Conservation (phyloP, 2,797 vertebrate species). For the Melanotaenia maccullochi region DNA sequence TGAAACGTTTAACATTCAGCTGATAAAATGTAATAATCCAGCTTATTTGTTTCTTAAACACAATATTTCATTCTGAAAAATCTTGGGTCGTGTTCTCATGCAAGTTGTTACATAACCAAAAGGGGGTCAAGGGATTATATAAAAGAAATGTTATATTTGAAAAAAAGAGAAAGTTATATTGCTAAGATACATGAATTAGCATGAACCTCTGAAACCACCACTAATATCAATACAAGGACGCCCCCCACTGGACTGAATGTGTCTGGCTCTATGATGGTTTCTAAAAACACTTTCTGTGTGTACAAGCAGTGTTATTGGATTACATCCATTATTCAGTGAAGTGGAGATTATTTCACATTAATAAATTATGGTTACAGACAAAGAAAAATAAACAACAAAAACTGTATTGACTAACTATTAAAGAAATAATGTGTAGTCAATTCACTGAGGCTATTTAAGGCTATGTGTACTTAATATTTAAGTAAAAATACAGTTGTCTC, state of each 20-base stretch:
- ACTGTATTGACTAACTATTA: no score
- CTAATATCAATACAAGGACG: conserved; percentile 55
- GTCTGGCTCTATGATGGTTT: not conserved
- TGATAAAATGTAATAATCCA: not conserved
- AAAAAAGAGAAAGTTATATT: not conserved
- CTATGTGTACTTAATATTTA: no score
- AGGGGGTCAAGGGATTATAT: not conserved
- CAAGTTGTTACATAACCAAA: no score
- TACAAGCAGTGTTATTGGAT: not conserved
- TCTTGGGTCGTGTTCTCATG: not conserved
- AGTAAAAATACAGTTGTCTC: no score
- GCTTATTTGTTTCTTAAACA: not conserved
- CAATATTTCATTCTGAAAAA: not conserved
- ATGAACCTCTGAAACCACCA: not conserved
- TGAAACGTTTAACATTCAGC: not conserved
- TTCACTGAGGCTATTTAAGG: no score
- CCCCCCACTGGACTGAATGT: conserved; percentile 57
- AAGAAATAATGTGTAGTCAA: no score
- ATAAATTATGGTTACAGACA: no score
- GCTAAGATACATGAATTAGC: not conserved
- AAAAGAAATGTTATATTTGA: not conserved
- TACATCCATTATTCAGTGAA: not conserved
- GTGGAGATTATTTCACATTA: not conserved
- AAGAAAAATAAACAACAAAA: no score
- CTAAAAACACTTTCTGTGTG: no score